Evolutionary conservation across 2,888 invertebrate genomes (phyloP).

Genomic region (Sinhomidia bicolor): DNA sequence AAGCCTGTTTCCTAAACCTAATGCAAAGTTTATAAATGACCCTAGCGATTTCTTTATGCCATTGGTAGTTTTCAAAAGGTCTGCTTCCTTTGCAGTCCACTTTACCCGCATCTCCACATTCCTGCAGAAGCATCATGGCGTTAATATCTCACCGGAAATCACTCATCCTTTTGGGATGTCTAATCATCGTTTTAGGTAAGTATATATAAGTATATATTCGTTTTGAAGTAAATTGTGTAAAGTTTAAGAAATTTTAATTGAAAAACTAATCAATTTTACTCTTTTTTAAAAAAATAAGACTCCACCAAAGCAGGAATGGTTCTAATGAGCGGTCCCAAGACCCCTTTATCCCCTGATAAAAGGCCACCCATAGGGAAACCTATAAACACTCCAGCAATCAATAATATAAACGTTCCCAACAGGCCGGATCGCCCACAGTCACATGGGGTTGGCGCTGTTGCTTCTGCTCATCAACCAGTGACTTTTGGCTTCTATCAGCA

Average conservation of each 20-base stretch:
- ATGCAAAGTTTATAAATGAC: conserved; percentile 45
- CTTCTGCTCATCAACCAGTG: neutral
- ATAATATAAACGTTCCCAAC: neutral
- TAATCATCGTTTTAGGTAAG: conserved; percentile 35
- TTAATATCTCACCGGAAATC: neutral
- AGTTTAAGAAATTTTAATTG: neutral
- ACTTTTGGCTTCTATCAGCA: neutral
- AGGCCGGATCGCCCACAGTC: neutral
- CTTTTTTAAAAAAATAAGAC: neutral
- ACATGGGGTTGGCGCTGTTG: neutral
- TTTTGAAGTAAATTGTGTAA: neutral
- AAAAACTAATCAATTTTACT: neutral
- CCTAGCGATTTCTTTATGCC: neutral
- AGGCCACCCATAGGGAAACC: neutral
- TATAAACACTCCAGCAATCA: neutral
- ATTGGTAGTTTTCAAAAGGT: conserved; percentile 32
- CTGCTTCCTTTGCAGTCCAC: neutral
- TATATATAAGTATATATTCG: neutral
- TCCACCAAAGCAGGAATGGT: conserved; percentile 1
- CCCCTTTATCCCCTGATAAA: too few relatives aligned
- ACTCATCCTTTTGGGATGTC: conserved; percentile 25
- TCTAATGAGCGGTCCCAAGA: neutral
- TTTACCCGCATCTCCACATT: neutral
- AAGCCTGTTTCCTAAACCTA: neutral
- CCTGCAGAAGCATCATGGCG: neutral